Conservation (phyloP, 1,140 invertebrate genomes). For the Drosophila mojavensis region DNA sequence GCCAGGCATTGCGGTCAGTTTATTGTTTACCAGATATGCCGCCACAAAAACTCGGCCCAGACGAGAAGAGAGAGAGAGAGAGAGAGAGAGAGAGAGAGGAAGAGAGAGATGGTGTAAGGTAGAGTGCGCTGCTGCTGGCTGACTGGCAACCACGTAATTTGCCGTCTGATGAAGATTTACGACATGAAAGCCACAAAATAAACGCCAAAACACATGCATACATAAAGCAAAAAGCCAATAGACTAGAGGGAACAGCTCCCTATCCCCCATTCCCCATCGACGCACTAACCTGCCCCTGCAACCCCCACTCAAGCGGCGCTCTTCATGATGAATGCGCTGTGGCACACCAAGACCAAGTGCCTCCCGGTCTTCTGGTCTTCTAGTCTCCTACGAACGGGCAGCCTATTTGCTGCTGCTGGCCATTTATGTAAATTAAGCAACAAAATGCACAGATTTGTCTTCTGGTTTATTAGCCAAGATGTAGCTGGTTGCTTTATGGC, state of each 20-base stretch:
- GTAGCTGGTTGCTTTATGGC: slow-evolving; percentile 35
- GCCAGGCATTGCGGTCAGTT: slow-evolving; percentile 69
- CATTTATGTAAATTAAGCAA: slow-evolving; percentile 81
- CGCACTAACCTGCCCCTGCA: background rate
- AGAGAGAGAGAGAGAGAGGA: slow-evolving; percentile 10
- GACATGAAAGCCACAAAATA: slow-evolving; percentile 79
- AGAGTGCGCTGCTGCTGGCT: slow-evolving; percentile 6
- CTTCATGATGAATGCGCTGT: slow-evolving; percentile 61
- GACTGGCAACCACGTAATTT: slow-evolving; percentile 72
- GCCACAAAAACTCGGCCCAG: slow-evolving; percentile 55
- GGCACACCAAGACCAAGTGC: slow-evolving; percentile 26
- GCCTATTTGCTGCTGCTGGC: slow-evolving; percentile 37
- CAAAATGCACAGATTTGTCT: slow-evolving; percentile 79
- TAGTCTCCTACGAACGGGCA: slow-evolving; percentile 8
- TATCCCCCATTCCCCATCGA: background rate
- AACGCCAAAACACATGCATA: slow-evolving; percentile 54
- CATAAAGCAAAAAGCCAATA: slow-evolving; percentile 63
- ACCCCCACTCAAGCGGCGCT: slow-evolving; percentile 7
- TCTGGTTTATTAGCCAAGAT: slow-evolving; percentile 73
- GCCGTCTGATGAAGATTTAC: slow-evolving; percentile 82
- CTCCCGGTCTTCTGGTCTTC: background rate
- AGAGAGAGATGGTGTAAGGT: background rate
- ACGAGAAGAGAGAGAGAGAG: background rate
- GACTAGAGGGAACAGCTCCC: slow-evolving; percentile 13
- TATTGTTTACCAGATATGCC: slow-evolving; percentile 72